A percentile compares a stretch with the other conserved stretches of the same genome.
Conservation (phyloP, 2,797 vertebrate genomes). For the Phalanger gymnotis region DNA sequence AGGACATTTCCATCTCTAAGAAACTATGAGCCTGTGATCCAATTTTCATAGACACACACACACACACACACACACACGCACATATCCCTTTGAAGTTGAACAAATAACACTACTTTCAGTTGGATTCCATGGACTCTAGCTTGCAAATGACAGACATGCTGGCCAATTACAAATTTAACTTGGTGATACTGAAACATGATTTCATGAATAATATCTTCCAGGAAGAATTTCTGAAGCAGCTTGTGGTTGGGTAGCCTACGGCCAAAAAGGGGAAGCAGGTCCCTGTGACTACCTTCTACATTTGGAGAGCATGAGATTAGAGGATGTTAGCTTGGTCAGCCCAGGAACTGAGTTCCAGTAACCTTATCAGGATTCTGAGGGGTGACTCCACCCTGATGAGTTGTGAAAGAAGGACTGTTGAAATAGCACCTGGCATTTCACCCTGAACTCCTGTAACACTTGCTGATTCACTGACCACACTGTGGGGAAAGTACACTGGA, state of each 20-base stretch:
- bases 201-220: slow-evolving; percentile 84
- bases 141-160: slow-evolving; percentile 80
- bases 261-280: slow-evolving; percentile 73
- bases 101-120: slow-evolving; percentile 73
- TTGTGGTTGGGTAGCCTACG: slow-evolving; percentile 80
- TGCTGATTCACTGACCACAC: slow-evolving; percentile 87
- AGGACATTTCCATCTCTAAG: not conserved
- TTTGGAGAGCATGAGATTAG: slow-evolving; percentile 56
- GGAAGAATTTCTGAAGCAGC: slow-evolving; percentile 81
- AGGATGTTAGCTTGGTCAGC: slow-evolving; percentile 34
- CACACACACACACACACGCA: not conserved
- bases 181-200: slow-evolving; percentile 78
- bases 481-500: slow-evolving; percentile 81
- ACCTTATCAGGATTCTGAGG: slow-evolving; percentile 73
- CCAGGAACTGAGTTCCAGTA: slow-evolving; percentile 77
- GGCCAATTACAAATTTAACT: slow-evolving; percentile 83
- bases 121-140: slow-evolving; percentile 60
- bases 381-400: slow-evolving; percentile 81
- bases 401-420: slow-evolving; percentile 84
- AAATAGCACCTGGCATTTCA: slow-evolving; percentile 90
- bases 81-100: slow-evolving; percentile 40
- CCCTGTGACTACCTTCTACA: slow-evolving; percentile 68
- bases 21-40: not conserved
- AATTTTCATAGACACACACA: not conserved
- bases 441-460: slow-evolving; percentile 81